Base-by-base conservation (phyloP, 2,797 vertebrate genomes). In the Remorina albescens region DNA sequence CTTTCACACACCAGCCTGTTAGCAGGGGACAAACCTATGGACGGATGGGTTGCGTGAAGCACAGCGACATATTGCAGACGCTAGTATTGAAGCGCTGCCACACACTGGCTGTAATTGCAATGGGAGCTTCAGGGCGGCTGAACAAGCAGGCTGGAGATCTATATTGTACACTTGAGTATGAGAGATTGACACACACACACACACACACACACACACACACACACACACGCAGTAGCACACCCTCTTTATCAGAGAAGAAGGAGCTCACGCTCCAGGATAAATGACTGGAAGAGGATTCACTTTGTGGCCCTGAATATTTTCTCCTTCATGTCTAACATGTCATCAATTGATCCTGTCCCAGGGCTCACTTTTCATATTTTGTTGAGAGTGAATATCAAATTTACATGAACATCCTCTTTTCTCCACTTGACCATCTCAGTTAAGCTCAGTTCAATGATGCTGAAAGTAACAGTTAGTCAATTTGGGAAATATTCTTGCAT, bases 41-140 rank as follows among this genome's bases (percentile, higher is more conserved):
- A 79, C 74, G 61, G 81, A 83, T 68, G 75, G 61, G 46, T 39
- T 41, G 26, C 34, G 49, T 71, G 60, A 74, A 72, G 70, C 80
- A 55, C 23, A 7, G 53, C 84, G 82, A 85, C 80, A 85, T 78
- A 81, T 73, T 80, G 82, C 84, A 84, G 82, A 88, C 62, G 71
- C 64, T 49, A 68, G 68, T 71, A 78, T 67, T 51, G 46, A 32
- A 34, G 67, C 8, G 6, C 44, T 50, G 78, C 73, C 74, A 67
- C 66, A 62, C 18, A 19, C 76, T 37, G 71, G 68, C 53, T 76
- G 58, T 82, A 82, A 88, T 70, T 78, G 70, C 74, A 73, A 79
- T 51, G 74, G 57, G 64, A 74, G 49, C 37, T 62, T 76, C 23
- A 26, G 68, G 81, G 80, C 16, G 46, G 85, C 85, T 83, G 83